These are phyloP conservation scores for Anastrepha obliqua DNA, from an alignment of 1,140 invertebrate genomes.

Conservation along the genomic window DNA sequence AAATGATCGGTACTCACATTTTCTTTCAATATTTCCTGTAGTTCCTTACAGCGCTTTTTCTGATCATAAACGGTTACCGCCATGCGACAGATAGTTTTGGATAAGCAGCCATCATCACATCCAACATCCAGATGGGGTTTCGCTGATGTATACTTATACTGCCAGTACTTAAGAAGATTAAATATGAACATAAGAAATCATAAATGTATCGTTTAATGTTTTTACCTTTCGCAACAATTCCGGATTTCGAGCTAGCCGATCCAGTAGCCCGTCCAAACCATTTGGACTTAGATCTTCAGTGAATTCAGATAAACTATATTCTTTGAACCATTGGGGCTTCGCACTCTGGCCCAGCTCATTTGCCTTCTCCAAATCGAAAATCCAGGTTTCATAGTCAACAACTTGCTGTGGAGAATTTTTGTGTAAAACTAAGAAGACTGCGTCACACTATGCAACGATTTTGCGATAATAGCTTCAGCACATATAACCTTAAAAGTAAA, in stretches of 20 bases:
- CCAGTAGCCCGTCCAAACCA: slow-evolving; percentile 75
- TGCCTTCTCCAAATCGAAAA: slow-evolving; percentile 85
- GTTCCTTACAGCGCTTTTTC: slow-evolving; percentile 62
- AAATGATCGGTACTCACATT: too few relatives aligned
- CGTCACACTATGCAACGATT: slow-evolving; percentile 48
- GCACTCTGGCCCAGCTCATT: slow-evolving; percentile 76
- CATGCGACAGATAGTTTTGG: slow-evolving; percentile 62
- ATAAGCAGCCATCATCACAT: slow-evolving; percentile 75
- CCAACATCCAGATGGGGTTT: slow-evolving; percentile 72
- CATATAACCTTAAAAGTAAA: background rate
- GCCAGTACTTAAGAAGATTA: background rate
- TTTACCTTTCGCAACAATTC: slow-evolving; percentile 61
- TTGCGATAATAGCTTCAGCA: background rate
- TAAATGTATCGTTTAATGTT: too few relatives aligned
- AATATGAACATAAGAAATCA: background rate
- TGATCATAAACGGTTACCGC: slow-evolving; percentile 64
- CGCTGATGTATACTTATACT: slow-evolving; percentile 61
- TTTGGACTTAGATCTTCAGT: slow-evolving; percentile 72
- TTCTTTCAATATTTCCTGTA: slow-evolving; percentile 59
- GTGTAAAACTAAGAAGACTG: too few relatives aligned
- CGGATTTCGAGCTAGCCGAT: slow-evolving; percentile 74
- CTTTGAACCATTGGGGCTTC: slow-evolving; percentile 80
- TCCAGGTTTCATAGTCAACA: slow-evolving; percentile 83
- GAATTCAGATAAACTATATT: slow-evolving; percentile 79
- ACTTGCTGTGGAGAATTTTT: slow-evolving; percentile 76